Percentiles rank a stretch among this genome's conserved stretches.
These are phyloP conservation scores for Lethenteron camtschaticum DNA, from an alignment of 2,113 vertebrate genomes.

Conservation along the genomic window DNA sequence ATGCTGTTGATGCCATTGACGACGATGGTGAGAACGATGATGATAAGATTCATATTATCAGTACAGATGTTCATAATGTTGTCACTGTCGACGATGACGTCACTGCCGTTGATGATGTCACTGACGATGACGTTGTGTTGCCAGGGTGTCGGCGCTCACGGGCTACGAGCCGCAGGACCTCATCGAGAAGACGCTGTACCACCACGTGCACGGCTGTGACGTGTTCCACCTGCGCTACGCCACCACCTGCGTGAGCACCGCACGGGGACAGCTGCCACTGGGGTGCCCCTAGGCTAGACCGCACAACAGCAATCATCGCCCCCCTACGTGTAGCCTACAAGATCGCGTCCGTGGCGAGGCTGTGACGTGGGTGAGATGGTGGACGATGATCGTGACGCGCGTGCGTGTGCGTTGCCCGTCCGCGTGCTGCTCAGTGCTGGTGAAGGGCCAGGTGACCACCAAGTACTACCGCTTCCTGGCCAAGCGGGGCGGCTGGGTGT, in stretches of 20 bases:
- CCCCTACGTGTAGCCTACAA: too few species aligned
- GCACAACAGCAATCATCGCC: too few species aligned
- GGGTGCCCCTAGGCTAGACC: not conserved
- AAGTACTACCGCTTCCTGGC: conserved; percentile 89
- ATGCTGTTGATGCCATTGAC: too few species aligned
- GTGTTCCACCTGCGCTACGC: conserved; percentile 87
- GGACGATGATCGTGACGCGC: too few species aligned
- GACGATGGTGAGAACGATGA: too few species aligned
- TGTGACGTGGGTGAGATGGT: too few species aligned
- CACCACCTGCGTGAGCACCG: conserved; percentile 70
- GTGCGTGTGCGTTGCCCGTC: too few species aligned
- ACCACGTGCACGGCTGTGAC: conserved; percentile 90
- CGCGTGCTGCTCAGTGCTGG: conserved; percentile 36
- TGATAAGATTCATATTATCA: too few species aligned
- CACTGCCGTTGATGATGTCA: too few species aligned
- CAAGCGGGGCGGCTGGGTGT: conserved; percentile 89
- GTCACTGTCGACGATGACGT: too few species aligned
- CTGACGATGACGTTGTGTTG: not conserved
- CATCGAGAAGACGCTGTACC: conserved; percentile 95
- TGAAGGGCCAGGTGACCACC: conserved; percentile 92
- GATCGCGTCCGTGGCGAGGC: too few species aligned
- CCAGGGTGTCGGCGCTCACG: conserved; percentile 78
- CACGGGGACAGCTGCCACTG: not conserved
- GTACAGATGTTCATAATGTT: too few species aligned
- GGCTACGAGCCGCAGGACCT: conserved; percentile 97